Conservation (phyloP, 92 coral and sea anemone genomes). For the Heteractis magnifica region DNA sequence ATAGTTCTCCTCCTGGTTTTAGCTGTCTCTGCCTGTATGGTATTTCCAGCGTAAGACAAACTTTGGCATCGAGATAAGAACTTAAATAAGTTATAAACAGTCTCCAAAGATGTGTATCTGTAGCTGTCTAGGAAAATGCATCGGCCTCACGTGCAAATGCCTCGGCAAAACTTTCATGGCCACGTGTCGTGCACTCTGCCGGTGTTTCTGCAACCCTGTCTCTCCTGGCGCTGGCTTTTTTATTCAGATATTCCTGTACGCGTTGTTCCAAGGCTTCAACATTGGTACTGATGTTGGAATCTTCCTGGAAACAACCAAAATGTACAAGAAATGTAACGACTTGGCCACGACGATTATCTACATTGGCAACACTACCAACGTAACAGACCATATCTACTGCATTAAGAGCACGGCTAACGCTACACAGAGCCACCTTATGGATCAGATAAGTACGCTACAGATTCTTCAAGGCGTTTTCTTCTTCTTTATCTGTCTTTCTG, state of each 20-base stretch:
- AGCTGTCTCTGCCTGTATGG: background rate
- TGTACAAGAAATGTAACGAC: constrained; percentile 62
- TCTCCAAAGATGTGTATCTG: constrained; percentile 37
- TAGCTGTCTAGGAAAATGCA: constrained; percentile 50
- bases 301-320: constrained; percentile 69
- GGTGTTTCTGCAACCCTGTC: constrained; percentile 80
- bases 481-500: constrained; percentile 82
- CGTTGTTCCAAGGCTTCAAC: constrained; percentile 84
- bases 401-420: constrained; percentile 62
- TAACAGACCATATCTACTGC: constrained; percentile 75
- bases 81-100: background rate
- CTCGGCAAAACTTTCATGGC: constrained; percentile 74
- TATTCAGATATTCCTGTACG: constrained; percentile 76
- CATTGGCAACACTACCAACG: constrained; percentile 61
- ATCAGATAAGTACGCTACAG: constrained; percentile 61
- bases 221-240: constrained; percentile 79
- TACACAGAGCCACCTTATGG: constrained; percentile 62
- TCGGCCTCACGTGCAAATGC: constrained; percentile 65
- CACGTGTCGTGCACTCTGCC: constrained; percentile 70
- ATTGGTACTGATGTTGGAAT: constrained; percentile 86
- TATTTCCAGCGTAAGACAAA: background rate
- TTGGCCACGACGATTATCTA: constrained; percentile 59
- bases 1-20: too few relatives aligned
- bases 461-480: constrained; percentile 76
- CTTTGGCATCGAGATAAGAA: background rate